Evolutionary conservation across 2,888 invertebrate genomes (phyloP).

Genomic region (Amphipoea lucens): DNA sequence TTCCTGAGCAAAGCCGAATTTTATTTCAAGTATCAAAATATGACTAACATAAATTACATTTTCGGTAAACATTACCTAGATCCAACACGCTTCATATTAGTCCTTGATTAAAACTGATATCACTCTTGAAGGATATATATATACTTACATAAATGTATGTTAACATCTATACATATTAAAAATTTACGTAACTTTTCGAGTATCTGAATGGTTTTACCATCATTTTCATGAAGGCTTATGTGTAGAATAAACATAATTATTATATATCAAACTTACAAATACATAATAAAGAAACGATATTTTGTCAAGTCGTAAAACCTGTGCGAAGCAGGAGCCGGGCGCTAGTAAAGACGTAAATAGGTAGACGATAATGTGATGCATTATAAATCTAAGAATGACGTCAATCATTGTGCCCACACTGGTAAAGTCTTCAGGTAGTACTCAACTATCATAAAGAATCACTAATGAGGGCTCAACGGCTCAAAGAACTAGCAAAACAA

Average conservation of each 20-base stretch:
- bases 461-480: constrained; percentile 45
- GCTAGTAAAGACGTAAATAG: not conserved
- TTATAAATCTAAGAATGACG: constrained; percentile 8
- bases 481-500: constrained; percentile 46
- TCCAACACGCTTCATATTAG: not conserved
- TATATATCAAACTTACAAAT: too few species aligned
- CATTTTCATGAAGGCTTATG: not conserved
- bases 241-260: not conserved
- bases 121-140: too few species aligned
- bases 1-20: constrained; percentile 7
- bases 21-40: constrained; percentile 26
- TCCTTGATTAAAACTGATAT: constrained; percentile 1
- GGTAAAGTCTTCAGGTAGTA: constrained; percentile 1
- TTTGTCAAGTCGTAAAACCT: not conserved
- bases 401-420: constrained; percentile 7
- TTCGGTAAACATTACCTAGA: constrained; percentile 16
- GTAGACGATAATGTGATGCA: not conserved
- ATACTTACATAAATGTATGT: not conserved
- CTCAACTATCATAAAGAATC: constrained; percentile 36
- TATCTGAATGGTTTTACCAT: not conserved
- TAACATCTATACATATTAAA: not conserved
- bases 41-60: constrained; percentile 34
- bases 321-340: not conserved
- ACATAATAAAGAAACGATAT: not conserved
- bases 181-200: too few species aligned